Evolutionary conservation across 2,888 invertebrate species (phyloP).

Genomic region (Archips crataeganus): DNA sequence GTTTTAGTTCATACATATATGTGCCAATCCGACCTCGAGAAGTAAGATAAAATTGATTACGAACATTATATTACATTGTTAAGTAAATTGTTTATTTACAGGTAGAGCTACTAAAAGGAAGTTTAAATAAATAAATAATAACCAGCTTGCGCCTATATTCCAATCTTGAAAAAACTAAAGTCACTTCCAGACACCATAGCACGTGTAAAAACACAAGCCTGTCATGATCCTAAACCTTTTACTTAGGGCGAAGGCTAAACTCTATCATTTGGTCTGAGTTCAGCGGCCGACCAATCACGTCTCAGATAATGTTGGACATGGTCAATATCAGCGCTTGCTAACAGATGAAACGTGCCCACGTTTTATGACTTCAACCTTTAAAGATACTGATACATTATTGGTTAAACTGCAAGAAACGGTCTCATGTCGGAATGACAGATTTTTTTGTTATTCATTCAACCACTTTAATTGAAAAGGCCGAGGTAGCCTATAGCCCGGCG

Average conservation of each 20-base stretch:
- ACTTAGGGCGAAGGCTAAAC: slow-evolving; percentile 49
- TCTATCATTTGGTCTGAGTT: slow-evolving; percentile 51
- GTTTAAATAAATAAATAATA: too few relatives aligned
- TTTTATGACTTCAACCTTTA: slow-evolving; percentile 46
- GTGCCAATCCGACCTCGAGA: too few relatives aligned
- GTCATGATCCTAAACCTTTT: slow-evolving; percentile 44
- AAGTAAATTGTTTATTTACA: too few relatives aligned
- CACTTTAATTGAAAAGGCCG: too few relatives aligned
- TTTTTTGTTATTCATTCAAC: too few relatives aligned
- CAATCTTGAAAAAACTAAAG: not conserved
- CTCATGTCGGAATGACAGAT: not conserved
- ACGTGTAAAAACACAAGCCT: slow-evolving; percentile 11
- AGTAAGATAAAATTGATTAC: too few relatives aligned
- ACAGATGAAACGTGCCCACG: slow-evolving; percentile 51
- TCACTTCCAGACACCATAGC: slow-evolving; percentile 28
- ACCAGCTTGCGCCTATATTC: not conserved
- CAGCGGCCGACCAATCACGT: slow-evolving; percentile 51
- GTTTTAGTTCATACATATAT: too few relatives aligned
- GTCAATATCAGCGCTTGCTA: slow-evolving; percentile 46
- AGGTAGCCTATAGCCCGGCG: too few relatives aligned
- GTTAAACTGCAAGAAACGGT: not conserved
- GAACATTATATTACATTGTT: too few relatives aligned
- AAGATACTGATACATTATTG: not conserved
- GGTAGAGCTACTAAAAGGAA: too few relatives aligned
- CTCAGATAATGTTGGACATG: slow-evolving; percentile 52